Evolutionary conservation across 2,113 vertebrate genomes (phyloP), one percentile per base, ranked within the genome.

Genomic region (Rhagologus leucostigma): DNA sequence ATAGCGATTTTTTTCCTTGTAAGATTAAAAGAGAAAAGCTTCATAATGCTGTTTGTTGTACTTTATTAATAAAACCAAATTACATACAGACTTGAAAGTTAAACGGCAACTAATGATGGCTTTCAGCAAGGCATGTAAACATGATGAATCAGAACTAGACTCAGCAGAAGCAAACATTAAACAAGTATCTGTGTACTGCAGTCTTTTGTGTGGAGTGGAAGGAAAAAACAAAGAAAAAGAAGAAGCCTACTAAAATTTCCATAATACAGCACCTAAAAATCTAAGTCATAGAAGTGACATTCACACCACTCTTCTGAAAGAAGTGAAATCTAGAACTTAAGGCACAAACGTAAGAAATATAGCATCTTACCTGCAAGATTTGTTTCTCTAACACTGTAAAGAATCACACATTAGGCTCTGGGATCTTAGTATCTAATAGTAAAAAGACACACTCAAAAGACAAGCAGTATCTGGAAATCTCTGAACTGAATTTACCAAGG

Each of bases 1-100:
- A 97, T 82, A 99, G 78, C 39, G 98, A 96, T 95, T 98, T 98
- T 98, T 98, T 99, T 93, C 98, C 99, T 99, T 98, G 82, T 64
- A 97, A 98, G 96, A 98, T 98, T 97, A 97, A 98, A 98, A 98
- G 91, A 98, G 94, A 98, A 97, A 98, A 98, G 83, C 91, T 97
- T 98, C 90, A 97, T 96, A 97, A 97, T 96, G 73, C 86, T 96
- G 78, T 96, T 97, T 94, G 82, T 82, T 90, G n/a, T 49, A 92
- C 71, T 96, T 97, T 29, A 95, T 95, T 96, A 97, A 95, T 90
- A 97, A 97, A 98, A 96, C 21, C 53, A 96, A 97, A 97, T 96
- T 96, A 97, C 67, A 93, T 35, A 93, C 21, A 96, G 71, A 93
- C 76, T 97, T 96, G 76, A 95, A 98, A 97, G 93, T 97, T 97